Base-by-base conservation (phyloP, 2,797 vertebrate species). In the Alfaro cultratus region DNA sequence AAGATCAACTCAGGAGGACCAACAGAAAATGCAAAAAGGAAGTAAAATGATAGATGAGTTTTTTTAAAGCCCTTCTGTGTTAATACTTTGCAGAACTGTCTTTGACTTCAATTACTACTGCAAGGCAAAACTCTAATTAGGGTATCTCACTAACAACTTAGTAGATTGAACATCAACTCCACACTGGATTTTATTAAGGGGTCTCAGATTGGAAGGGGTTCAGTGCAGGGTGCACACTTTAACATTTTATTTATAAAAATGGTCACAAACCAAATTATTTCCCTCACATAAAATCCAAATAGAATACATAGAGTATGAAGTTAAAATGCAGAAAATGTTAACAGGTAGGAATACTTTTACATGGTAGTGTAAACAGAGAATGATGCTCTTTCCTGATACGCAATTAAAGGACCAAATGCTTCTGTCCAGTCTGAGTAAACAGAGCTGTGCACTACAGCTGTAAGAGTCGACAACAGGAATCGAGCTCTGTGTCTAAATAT, bases 401-500 rank as follows among this genome's bases (percentile, higher is more conserved):
- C 29, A 21, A 21, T 34, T 31, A 85, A 29, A 15, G 36, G 83
- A 85, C 82, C 13, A 80, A 55, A 83, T 78, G 78, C 70, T 78
- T 53, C 67, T 74, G 78, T 76, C 21, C 64, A 74, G 79, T 80
- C 75, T n/a, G 23, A 31, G 57, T 83, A 64, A 64, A 36, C 7
- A 64, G 34, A 36, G 31, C 34, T 36, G 16, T 21, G 62, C 6
- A 23, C 39, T 43, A 13, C 39, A 64, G 64, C 16, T 49, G 45
- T 64, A 2, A 8, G 16, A 49, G 67, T 76, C 73, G 73, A 80
- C 45, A n/a, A 36, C 71, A 55, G 77, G 73, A 71, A 41, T 71
- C 82, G 46, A 55, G 71, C 39, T 73, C 46, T 11, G 77, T 5
- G 43, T 87, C 80, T 89, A 88, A 90, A 85, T 88, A 80, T 87